These are phyloP conservation scores for Neogobius melanostomus DNA, from an alignment of 2,113 vertebrate genomes.

Conservation along the genomic window DNA sequence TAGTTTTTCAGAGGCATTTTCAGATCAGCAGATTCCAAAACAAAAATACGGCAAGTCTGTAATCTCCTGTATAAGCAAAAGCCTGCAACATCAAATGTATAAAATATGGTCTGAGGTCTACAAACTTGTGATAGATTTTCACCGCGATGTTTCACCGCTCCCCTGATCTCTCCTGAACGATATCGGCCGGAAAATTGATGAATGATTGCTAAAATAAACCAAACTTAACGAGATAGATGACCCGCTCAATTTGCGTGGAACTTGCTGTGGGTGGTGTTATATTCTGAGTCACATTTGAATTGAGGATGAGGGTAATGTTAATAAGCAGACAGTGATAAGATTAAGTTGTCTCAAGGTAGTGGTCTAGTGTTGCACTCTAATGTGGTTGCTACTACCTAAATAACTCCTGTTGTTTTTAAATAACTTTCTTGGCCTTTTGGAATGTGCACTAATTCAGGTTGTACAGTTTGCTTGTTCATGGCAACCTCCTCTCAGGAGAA, in stretches of 20 bases:
- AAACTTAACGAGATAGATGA: no score
- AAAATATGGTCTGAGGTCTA: no score
- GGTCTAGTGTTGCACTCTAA: background rate
- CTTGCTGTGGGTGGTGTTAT: background rate
- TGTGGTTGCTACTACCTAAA: constrained; percentile 6
- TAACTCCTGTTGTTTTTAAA: constrained; percentile 10
- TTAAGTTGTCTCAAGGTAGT: background rate
- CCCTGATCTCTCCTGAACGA: no score
- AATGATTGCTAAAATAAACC: background rate
- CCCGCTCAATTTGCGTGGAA: background rate
- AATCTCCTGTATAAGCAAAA: no score
- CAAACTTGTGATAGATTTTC: no score
- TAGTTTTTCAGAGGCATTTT: no score
- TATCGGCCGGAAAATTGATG: no score
- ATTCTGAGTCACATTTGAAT: background rate
- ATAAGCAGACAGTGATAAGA: background rate
- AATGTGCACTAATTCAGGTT: constrained; percentile 16
- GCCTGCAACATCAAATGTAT: no score
- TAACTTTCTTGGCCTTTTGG: background rate
- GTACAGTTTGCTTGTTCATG: constrained; percentile 31
- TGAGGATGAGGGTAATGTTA: background rate
- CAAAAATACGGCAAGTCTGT: no score
- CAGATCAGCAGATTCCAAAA: no score
- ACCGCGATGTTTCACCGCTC: no score
- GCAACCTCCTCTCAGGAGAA: constrained; percentile 17